These are phyloP conservation scores for Gobio gobio DNA, from an alignment of 2,113 vertebrate species.

Conservation along the genomic window DNA sequence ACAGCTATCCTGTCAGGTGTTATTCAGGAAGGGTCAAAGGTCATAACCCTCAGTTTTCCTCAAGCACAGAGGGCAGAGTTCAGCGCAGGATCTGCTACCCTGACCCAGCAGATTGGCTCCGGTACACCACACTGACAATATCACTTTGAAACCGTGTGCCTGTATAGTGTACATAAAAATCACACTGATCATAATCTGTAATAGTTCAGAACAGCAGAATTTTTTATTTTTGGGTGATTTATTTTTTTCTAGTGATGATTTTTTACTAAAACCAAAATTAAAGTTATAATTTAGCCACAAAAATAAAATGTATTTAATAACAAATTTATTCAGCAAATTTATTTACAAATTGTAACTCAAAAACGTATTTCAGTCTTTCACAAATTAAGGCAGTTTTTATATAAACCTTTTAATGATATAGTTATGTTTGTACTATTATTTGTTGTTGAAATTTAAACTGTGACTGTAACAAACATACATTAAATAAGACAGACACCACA, in stretches of 20 bases:
- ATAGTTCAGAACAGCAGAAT: background rate
- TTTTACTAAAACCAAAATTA: too few relatives aligned
- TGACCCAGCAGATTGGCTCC: conserved; percentile 43
- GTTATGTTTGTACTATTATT: too few relatives aligned
- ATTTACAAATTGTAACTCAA: too few relatives aligned
- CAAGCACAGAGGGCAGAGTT: conserved; percentile 70
- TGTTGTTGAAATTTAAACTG: too few relatives aligned
- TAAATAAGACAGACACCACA: too few relatives aligned
- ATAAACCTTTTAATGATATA: too few relatives aligned
- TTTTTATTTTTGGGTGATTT: background rate
- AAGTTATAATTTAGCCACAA: too few relatives aligned
- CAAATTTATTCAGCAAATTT: too few relatives aligned
- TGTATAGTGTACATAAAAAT: background rate
- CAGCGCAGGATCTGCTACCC: background rate
- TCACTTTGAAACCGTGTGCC: background rate
- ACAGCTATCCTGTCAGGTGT: conserved; percentile 64
- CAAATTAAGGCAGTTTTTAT: too few relatives aligned
- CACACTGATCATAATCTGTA: background rate
- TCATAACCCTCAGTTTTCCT: conserved; percentile 81
- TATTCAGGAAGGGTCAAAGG: conserved; percentile 67
- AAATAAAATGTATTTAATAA: too few relatives aligned
- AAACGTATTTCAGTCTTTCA: too few relatives aligned
- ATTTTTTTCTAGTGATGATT: background rate
- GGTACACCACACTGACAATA: conserved; percentile 53
- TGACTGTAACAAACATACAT: too few relatives aligned